Base-by-base conservation (phyloP, 2,888 invertebrate genomes). In the Catonia carolina region DNA sequence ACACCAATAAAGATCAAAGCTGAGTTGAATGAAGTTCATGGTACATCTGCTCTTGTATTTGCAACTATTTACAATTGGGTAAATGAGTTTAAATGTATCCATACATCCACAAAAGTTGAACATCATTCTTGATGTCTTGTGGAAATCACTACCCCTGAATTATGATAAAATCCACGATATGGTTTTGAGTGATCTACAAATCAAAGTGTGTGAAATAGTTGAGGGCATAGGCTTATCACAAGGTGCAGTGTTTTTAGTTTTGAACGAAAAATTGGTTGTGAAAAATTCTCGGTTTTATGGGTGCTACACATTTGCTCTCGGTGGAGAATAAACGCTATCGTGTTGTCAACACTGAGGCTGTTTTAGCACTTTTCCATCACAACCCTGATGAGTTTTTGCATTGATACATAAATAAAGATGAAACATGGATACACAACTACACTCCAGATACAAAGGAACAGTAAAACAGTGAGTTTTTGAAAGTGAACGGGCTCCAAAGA, bases 221-320 rank as follows among this genome's bases (percentile, higher is more conserved):
- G 55, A 61, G 54, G 57, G 55, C 55, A 48, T 56, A 22, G 55
- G 60, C 41, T 60, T 65, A n/a, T 66, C 65, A 22, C 42, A 55
- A 51, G 64, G 15, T 33, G 7, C 63, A 47, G 55, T 58, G 51
- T 48, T 48, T 48, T 23, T 31, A 37, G 64, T 66, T 60, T 62
- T 66, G 36, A 45, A 62, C 52, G 56, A 66, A 62, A 35, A 65
- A 60, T 66, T 67, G 56, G 42, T 36, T 20, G 63, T 65, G 61
- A 59, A 42, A 59, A 66, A 64, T 8, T 49, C 14, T 49, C 14
- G 47, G 64, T 67, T 53, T 59, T 64, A 60, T 69, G 66, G 65
- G 63, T 69, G 65, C 65, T n/a, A n/a, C 66, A 65, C 66, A 66
- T 53, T 61, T 74, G 61, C 60, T 73, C 72, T 41, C 71, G 69